Base-by-base conservation (phyloP, 1,140 invertebrate genomes). In the Drosophila orosa region DNA sequence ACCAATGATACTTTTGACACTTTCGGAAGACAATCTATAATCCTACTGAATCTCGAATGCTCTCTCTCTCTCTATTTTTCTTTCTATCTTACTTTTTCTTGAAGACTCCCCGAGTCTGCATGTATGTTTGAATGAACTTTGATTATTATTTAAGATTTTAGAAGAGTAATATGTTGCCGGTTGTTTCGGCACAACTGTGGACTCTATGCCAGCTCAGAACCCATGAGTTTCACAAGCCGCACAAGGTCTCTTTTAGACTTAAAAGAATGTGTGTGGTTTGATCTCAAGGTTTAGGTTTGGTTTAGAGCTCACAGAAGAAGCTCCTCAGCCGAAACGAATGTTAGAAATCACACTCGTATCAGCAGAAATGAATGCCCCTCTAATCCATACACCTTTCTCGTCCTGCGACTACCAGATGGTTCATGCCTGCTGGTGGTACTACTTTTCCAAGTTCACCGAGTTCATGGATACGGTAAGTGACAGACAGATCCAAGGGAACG, bases 371-470 rank as follows among this genome's bases (percentile, higher is more conserved):
- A 54, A 35, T n/a, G 13, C 31, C 31, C 31, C 29, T 5, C 67
- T 84, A 76, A 86, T 72, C 15, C 22, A 76, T 56, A 45, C 19
- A 29, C 24, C 24, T 44, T 37, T 78, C 24, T 84, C 24, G 61
- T 45, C 27, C 48, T 10, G 33, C 44, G 29, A 29, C 35, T 44
- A 40, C 22, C 93, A 99, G 98, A 98, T 98, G 94, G 98, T 96
- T 6, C 93, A 94, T 82, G 97, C 96, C 33, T 95, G 98, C 86
- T 99, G 98, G 98, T 99, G 97, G 98, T 99, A 98, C 92, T 99
- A 97, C 92, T 95, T 98, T 85, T 99, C 98, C 1, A 99, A 99
- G 93, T 98, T 95, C 92, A 96, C 98, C 60, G 98, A 99, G 93
- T 98, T 99, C 93, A 95, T 98, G 92, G 98, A 99, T 92, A 99